A percentile compares a stretch with the other conserved stretches of the same genome.
These are phyloP conservation scores for Drosophila neotestacea DNA, from an alignment of 2,888 invertebrate genomes.

Conservation along the genomic window DNA sequence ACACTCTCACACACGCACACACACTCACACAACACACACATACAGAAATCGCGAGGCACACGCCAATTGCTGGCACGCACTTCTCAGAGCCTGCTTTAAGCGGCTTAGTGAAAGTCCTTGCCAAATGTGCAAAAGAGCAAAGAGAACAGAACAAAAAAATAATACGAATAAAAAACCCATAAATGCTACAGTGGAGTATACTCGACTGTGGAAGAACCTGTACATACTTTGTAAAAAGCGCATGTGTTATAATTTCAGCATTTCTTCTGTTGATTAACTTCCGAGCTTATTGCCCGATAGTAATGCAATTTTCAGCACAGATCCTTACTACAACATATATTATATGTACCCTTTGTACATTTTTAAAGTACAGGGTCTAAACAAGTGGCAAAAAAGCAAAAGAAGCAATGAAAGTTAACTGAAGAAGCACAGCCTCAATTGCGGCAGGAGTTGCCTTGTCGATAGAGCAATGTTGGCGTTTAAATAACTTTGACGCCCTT, in stretches of 20 bases:
- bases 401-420: conserved; percentile 15
- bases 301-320: too few species aligned
- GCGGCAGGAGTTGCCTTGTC: conserved; percentile 38
- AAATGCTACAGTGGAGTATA: too few species aligned
- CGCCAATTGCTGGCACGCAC: conserved; percentile 38
- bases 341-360: too few species aligned
- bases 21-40: background rate
- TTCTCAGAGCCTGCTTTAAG: conserved; percentile 59
- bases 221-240: background rate
- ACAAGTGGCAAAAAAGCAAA: background rate
- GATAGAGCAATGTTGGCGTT: conserved; percentile 57
- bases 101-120: conserved; percentile 75
- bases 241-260: too few species aligned
- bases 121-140: conserved; percentile 44
- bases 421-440: conserved; percentile 31
- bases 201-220: too few species aligned
- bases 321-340: too few species aligned
- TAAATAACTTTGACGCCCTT: conserved; percentile 78
- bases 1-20: background rate
- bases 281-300: too few species aligned
- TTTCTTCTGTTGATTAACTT: too few species aligned
- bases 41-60: conserved; percentile 23
- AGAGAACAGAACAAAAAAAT: conserved; percentile 10
- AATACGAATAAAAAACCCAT: too few species aligned
- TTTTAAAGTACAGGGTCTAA: too few species aligned